Evolutionary conservation across 2,113 vertebrate genomes (phyloP), one percentile per base, ranked within the genome.

Genomic region (Cnemophilus loriae): DNA sequence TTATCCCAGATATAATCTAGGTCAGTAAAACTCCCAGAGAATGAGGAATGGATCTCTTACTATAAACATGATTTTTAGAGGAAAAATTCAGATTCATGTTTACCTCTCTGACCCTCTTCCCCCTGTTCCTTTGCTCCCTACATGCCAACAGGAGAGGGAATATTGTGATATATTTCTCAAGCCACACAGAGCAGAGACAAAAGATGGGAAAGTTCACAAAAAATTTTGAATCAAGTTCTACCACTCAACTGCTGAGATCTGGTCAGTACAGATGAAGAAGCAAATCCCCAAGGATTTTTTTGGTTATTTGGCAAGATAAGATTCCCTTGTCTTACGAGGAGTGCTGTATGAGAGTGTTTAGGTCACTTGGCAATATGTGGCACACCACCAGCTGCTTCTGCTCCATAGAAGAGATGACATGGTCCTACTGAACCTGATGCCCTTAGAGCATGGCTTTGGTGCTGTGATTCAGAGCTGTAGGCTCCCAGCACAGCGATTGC

Each of bases 401-500:
- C 50, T 52, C 59, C 3, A 1, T 1, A 20, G 19, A 46, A 73
- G 33, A 60, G 9, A 15, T 47, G 7, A 32, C 14, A 17, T 5
- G 24, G 8, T 81, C 14, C 15, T 39, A 0, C 5, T 32, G 17
- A 65, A 23, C 10, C 11, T 56, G 24, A 9, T 90, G 32, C 16
- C 44, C 57, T 49, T 3, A 4, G 49, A 59, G 26, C 44, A 44
- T 23, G 16, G 26, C 61, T 71, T 74, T 86, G 30, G 46, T 28
- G 53, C 19, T 75, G 13, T 37, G 39, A 33, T 13, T 88, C 22
- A 49, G 57, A 67, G 35, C 12, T n/a, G 33, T 33, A 30, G 26
- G 28, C 13, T 79, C 28, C 26, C 56, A 55, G 19, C 0, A 1
- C 28, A 78, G n/a, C 1, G 4, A 26, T 42, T 61, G 37, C 6